Evolutionary conservation across 1,140 invertebrate genomes (phyloP), one percentile per base, ranked within the genome.

Genomic region (Pantala flavescens): DNA sequence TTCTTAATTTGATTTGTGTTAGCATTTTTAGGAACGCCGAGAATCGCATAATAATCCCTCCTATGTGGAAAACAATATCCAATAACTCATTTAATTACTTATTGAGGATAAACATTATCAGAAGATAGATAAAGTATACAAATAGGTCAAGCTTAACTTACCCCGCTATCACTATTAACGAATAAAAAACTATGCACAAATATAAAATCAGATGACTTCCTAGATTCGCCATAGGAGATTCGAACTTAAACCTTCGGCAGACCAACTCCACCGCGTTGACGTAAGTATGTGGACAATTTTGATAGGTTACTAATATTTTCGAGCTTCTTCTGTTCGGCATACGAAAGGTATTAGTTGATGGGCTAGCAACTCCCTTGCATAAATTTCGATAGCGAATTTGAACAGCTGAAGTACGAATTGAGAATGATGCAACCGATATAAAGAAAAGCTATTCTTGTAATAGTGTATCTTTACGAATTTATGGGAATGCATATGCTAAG

Each of bases 1-100:
- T 98, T 98, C 84, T 99, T 99, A 63, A 99, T 95, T 83, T 98
- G 92, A 85, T 99, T 96, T 71, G 90, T 89, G 79, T 86, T 93
- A 23, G 98, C 97, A 81, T 87, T 89, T 82, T 87, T 89, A 23
- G 90, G 84, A 76, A 99, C 88, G 78, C 93, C 91, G 43, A 99
- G 86, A 81, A 99, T 99, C 79, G 89, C 87, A 85, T 99, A 99
- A 85, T 98, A 99, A 83, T 99, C 97, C 81, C 97, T 85, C 75
- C 93, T 92, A 77, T 85, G 82, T 76, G 76, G 81, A 79, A 78
- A 79, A 78, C n/a, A 80, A 78, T 75, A 43, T 43, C 14, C 7
- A n/a, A 72, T 72, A 21, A 70, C 63, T 70, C 28, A 72, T 14
- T 7, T 19, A 63, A 3, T 19, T 63, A 63, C 49, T 1, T 7